Percentiles rank a stretch among this genome's conserved stretches.
phyloP scores from a whole-genome alignment of 2,797 vertebrate genomes.

The Helicolenus hilgendorfi region DNA sequence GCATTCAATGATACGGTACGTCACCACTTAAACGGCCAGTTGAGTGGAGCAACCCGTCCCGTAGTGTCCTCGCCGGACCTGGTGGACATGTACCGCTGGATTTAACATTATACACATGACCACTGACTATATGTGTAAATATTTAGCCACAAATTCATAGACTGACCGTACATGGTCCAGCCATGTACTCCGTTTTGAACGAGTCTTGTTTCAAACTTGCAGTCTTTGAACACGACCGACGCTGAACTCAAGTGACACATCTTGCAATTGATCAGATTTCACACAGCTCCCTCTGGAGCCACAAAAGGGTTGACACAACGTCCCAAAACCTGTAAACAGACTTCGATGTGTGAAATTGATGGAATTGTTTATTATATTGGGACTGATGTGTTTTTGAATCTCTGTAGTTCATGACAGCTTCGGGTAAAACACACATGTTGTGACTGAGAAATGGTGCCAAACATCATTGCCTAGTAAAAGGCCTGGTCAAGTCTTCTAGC shows the following conservation, averaged over 20 bases:
- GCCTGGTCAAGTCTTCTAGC: not conserved
- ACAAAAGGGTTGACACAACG: not conserved
- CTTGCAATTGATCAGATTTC: not conserved
- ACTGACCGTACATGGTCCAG: fast-evolving
- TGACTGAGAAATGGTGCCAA: not conserved
- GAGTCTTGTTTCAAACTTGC: no score
- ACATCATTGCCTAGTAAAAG: not conserved
- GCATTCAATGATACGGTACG: no score
- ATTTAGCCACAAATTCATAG: no score
- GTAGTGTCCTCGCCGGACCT: no score
- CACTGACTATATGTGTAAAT: no score
- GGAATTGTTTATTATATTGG: not conserved
- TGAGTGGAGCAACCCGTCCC: no score
- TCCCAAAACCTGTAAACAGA: not conserved
- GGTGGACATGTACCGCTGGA: no score
- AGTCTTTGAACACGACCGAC: no score
- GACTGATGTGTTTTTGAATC: not conserved
- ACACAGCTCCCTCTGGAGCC: not conserved
- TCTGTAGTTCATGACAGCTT: not conserved
- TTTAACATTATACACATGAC: no score
- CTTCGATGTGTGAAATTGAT: not conserved
- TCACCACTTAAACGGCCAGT: no score
- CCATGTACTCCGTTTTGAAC: no score
- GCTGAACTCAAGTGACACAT: not conserved
- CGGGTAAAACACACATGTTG: not conserved